phyloP scores from a whole-genome alignment of 2,888 invertebrate species.

The Sinopyrophorus schimmeli region DNA sequence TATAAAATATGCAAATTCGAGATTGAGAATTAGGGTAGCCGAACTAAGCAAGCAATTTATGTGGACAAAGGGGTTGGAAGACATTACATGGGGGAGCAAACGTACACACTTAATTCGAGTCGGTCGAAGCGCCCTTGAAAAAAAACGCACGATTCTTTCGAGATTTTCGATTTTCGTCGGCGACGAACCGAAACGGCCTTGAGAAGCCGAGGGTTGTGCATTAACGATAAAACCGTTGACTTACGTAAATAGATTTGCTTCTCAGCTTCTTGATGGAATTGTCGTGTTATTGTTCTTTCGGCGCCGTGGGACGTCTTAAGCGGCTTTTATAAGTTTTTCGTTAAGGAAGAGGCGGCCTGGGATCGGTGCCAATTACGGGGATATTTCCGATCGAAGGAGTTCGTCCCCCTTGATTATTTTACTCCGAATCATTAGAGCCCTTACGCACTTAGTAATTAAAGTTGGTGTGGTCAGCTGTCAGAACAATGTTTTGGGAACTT shows the following conservation, averaged over 20 bases:
- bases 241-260: slow-evolving; percentile 11
- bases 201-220: slow-evolving; percentile 11
- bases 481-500: slow-evolving; percentile 12
- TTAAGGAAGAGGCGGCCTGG: too few relatives aligned
- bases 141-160: slow-evolving; percentile 3
- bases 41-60: slow-evolving; percentile 51
- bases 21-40: slow-evolving; percentile 44
- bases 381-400: too few relatives aligned
- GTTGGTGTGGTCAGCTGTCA: slow-evolving; percentile 18
- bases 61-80: slow-evolving; percentile 50
- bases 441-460: slow-evolving; percentile 25
- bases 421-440: too few relatives aligned
- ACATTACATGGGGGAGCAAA: slow-evolving; percentile 50
- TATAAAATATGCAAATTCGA: slow-evolving; percentile 44
- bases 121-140: too few relatives aligned
- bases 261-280: slow-evolving; percentile 25
- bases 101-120: slow-evolving; percentile 49
- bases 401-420: too few relatives aligned
- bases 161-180: not conserved
- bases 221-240: slow-evolving; percentile 22
- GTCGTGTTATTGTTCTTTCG: slow-evolving; percentile 13
- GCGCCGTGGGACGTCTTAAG: slow-evolving; percentile 21
- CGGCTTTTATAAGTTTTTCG: slow-evolving; percentile 7
- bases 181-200: slow-evolving; percentile 7
- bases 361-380: too few relatives aligned